Evolutionary conservation across 2,113 vertebrate species (phyloP), one percentile per base, ranked within the genome.

Genomic region (Ochotona princeps): DNA sequence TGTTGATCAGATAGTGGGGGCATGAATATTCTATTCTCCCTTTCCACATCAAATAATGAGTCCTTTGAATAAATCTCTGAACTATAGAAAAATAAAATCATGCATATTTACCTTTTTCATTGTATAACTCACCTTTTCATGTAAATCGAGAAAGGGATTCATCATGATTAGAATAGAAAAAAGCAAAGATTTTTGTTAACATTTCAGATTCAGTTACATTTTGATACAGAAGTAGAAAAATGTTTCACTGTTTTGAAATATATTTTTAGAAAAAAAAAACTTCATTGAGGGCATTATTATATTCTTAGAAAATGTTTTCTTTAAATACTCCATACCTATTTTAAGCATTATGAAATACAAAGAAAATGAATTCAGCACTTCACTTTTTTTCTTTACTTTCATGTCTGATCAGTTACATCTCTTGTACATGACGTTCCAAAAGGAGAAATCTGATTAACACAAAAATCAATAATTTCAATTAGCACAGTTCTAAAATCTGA

Each of bases 21-120:
- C 87, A 67, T 54, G n/a, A 32, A 21, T 72, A 51, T 75, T 66
- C 30, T 70, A 30, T 70, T 60, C 35, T 89, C 89, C 7, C 11
- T 92, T 81, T 72, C 63, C 23, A 82, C 51, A 73, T 83, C 21
- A 93, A 11, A 83, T 18, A 92, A 91, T 78, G 28, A 61, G 7
- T 83, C 89, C 75, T 35, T 95, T 54, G 38, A 88, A 51, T 78
- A 93, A 86, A 65, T 81, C 14, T 66, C 11, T 67, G 25, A 23
- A 28, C 11, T 83, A 88, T 57, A 72, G 1, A 14, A 87, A 49
- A 79, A 30, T 17, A 23, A 5, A 72, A 9, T 54, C 10, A 72
- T 44, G 38, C 3, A 38, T 21, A 61, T 1, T 73, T 87, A 35
- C 11, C 51, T 80, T 44, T 57, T 57, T 65, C 25, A 60, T 11